phyloP scores from a whole-genome alignment of 2,113 vertebrate species.

The Sinocyclocheilus grahami region DNA sequence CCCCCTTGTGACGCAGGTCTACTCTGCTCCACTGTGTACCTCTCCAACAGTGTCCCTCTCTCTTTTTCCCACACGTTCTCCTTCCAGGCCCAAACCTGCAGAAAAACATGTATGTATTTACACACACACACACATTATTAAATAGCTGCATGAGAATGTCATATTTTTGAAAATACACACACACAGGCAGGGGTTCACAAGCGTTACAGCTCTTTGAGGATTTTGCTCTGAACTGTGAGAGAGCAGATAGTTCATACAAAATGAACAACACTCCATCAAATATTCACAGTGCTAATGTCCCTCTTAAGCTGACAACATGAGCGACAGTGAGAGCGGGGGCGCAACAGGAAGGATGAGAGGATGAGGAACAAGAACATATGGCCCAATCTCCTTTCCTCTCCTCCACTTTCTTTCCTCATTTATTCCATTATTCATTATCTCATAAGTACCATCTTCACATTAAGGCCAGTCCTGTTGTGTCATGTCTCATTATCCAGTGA shows the following conservation, averaged over 20 bases:
- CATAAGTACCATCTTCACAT: slow-evolving; percentile 70
- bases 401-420: slow-evolving; percentile 15
- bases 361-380: slow-evolving; percentile 28
- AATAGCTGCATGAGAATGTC: background rate
- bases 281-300: slow-evolving; percentile 44
- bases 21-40: slow-evolving; percentile 92
- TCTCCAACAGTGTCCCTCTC: slow-evolving; percentile 82
- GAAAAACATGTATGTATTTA: background rate
- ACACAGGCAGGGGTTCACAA: background rate
- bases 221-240: slow-evolving; percentile 23
- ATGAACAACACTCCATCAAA: slow-evolving; percentile 37
- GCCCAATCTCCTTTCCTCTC: slow-evolving; percentile 3
- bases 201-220: background rate
- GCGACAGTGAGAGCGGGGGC: background rate
- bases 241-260: slow-evolving; percentile 23
- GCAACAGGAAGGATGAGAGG: background rate
- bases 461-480: slow-evolving; percentile 69
- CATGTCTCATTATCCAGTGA: slow-evolving; percentile 71
- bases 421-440: slow-evolving; percentile 68
- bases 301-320: slow-evolving; percentile 20
- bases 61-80: slow-evolving; percentile 94
- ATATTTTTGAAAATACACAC: background rate
- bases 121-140: slow-evolving; percentile 39
- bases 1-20: slow-evolving; percentile 76
- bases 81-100: slow-evolving; percentile 94